Evolutionary conservation across 2,888 invertebrate genomes (phyloP).

Genomic region (Homarus gammarus): DNA sequence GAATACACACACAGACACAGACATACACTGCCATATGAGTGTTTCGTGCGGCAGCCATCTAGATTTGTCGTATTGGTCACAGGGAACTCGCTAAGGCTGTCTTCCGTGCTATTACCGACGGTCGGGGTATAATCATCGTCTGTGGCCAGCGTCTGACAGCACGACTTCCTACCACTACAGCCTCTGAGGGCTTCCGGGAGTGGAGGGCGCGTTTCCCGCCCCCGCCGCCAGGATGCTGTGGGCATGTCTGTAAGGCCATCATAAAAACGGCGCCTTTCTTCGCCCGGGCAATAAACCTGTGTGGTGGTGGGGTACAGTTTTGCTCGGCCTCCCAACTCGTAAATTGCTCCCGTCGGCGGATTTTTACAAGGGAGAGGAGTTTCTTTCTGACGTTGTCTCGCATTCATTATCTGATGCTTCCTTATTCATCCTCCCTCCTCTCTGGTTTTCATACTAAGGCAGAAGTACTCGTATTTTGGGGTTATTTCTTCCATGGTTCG

Average conservation of each 20-base stretch:
- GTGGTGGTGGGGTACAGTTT: slow-evolving; percentile 10
- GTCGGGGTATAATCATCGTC: no score
- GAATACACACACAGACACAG: no score
- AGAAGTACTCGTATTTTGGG: no score
- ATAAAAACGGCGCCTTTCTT: slow-evolving; percentile 43
- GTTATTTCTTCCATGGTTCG: no score
- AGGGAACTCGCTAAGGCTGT: no score
- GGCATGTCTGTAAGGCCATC: not conserved
- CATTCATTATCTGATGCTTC: not conserved
- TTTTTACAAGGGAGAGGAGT: not conserved
- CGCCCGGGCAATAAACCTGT: slow-evolving; percentile 26
- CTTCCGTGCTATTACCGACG: no score
- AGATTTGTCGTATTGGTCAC: no score
- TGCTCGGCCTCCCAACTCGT: slow-evolving; percentile 24
- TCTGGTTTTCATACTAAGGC: no score
- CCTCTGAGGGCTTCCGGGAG: not conserved
- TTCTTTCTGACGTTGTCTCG: not conserved
- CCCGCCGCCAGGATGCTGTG: slow-evolving; percentile 6
- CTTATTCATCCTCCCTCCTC: not conserved
- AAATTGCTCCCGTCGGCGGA: slow-evolving; percentile 8
- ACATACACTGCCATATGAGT: no score
- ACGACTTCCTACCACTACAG: not conserved
- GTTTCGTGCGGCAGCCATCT: no score
- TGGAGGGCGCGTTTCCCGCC: not conserved
- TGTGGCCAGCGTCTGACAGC: no score